phyloP scores from a whole-genome alignment of 2,797 vertebrate genomes.

The Podarcis siculus region DNA sequence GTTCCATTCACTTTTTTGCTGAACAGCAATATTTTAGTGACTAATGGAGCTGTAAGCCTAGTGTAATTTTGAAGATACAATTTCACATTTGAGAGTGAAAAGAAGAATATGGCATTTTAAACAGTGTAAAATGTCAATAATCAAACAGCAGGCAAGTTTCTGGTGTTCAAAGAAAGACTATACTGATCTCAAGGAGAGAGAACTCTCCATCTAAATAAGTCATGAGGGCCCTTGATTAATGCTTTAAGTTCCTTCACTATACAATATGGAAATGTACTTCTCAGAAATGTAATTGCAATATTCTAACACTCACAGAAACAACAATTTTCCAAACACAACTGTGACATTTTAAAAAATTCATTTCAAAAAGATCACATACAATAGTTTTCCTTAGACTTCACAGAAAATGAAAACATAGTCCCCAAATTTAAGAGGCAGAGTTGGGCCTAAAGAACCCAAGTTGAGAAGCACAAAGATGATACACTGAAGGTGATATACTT shows the following conservation, averaged over 20 bases:
- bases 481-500: neutral
- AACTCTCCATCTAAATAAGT: constrained; percentile 29
- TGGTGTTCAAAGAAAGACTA: neutral
- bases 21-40: constrained; percentile 17
- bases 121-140: neutral
- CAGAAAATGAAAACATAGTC: constrained; percentile 22
- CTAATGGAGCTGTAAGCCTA: neutral
- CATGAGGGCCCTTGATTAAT: neutral
- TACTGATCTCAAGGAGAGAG: neutral
- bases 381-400: constrained; percentile 19
- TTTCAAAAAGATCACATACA: neutral
- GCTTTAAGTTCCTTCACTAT: neutral
- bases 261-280: rapidly evolving
- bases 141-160: constrained; percentile 19
- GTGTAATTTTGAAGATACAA: neutral
- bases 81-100: constrained; percentile 6
- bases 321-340: constrained; percentile 22
- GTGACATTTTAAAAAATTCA: neutral
- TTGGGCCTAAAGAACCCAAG: constrained; percentile 25
- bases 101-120: neutral
- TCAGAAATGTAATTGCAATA: constrained; percentile 10
- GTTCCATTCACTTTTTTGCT: neutral
- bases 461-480: constrained; percentile 37
- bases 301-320: constrained; percentile 8
- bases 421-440: constrained; percentile 21